Evolutionary conservation across 2,888 invertebrate species (phyloP).

Genomic region (Argynnis bischoffii): DNA sequence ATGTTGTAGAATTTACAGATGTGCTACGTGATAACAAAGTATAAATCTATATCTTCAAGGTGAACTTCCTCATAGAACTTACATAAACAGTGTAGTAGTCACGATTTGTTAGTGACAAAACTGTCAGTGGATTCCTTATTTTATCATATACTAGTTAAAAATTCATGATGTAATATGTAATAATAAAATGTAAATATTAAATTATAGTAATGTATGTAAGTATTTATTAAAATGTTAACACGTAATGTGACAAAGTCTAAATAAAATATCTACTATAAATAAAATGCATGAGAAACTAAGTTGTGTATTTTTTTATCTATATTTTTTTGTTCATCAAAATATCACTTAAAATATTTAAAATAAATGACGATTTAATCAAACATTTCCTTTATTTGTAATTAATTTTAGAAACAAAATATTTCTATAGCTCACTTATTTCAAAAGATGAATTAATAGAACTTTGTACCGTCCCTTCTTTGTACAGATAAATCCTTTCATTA

Average conservation of each 20-base stretch:
- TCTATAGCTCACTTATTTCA: too few relatives aligned
- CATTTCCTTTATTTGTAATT: too few relatives aligned
- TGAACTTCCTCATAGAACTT: background rate
- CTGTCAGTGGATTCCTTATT: slow-evolving; percentile 4
- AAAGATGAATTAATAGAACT: too few relatives aligned
- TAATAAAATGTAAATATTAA: slow-evolving; percentile 28
- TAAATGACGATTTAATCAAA: too few relatives aligned
- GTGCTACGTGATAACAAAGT: slow-evolving; percentile 73
- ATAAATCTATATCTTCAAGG: slow-evolving; percentile 48
- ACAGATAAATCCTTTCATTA: too few relatives aligned
- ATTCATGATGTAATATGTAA: slow-evolving; percentile 18
- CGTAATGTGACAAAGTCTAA: slow-evolving; percentile 17
- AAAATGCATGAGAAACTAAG: background rate
- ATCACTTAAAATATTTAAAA: background rate
- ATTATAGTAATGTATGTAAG: slow-evolving; percentile 21
- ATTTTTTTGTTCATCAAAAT: background rate
- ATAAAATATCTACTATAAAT: slow-evolving; percentile 10
- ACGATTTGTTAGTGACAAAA: slow-evolving; percentile 6
- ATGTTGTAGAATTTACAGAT: slow-evolving; percentile 75
- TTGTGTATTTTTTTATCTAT: background rate
- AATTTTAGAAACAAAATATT: too few relatives aligned
- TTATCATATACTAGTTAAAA: background rate
- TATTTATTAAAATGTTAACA: slow-evolving; percentile 32
- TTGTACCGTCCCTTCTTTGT: too few relatives aligned
- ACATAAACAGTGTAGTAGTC: background rate